A percentile compares a stretch with the other conserved stretches of the same genome.
Conservation (phyloP, 2,888 invertebrate species). For the Microctonus brassicae region DNA sequence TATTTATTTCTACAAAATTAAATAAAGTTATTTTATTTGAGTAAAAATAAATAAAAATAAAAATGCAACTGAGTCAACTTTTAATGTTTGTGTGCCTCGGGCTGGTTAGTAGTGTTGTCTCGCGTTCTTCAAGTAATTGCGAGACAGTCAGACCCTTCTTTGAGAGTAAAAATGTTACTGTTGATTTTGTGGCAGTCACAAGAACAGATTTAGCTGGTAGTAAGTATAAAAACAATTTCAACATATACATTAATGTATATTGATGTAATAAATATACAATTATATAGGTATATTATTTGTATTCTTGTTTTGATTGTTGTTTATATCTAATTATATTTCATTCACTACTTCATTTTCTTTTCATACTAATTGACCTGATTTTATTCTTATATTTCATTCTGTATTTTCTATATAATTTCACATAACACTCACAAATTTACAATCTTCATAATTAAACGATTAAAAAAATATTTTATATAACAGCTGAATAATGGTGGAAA, state of each 20-base stretch:
- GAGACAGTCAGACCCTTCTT: slow-evolving; percentile 57
- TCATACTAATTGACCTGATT: not conserved
- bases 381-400: not conserved
- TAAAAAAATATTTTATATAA: no score
- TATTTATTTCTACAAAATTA: no score
- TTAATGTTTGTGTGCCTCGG: slow-evolving; percentile 42
- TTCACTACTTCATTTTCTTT: not conserved
- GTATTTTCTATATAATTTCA: not conserved
- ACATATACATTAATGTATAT: no score
- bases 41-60: slow-evolving; percentile 8
- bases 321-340: not conserved
- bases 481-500: no score
- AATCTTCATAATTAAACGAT: no score
- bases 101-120: slow-evolving; percentile 48
- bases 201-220: slow-evolving; percentile 47
- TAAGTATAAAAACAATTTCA: slow-evolving; percentile 46
- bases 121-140: slow-evolving; percentile 51
- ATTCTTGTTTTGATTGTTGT: not conserved
- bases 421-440: not conserved
- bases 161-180: slow-evolving; percentile 57
- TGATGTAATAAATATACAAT: no score
- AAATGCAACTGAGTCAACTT: slow-evolving; percentile 28
- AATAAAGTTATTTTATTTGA: no score
- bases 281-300: not conserved
- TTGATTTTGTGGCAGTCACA: slow-evolving; percentile 39